Percentiles rank a stretch among this genome's conserved stretches.
These are phyloP conservation scores for Sisor rabdophorus DNA, from an alignment of 2,113 vertebrate species.

Conservation along the genomic window DNA sequence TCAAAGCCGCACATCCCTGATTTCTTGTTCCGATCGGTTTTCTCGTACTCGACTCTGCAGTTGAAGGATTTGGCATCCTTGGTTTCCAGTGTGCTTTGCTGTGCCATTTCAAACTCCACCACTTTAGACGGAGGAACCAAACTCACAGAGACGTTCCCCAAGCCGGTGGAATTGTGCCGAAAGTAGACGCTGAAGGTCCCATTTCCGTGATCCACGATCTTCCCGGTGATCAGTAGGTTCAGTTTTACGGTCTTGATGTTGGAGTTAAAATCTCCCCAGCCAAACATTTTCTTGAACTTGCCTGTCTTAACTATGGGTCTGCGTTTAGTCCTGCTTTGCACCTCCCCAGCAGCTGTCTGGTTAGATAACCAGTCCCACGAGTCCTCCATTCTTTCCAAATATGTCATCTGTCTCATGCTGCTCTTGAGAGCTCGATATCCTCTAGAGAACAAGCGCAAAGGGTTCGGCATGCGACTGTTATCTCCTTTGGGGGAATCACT, in stretches of 20 bases:
- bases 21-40: constrained; percentile 98
- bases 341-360: constrained; percentile 86
- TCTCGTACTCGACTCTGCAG: constrained; percentile 97
- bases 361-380: constrained; percentile 99
- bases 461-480: constrained; percentile 82
- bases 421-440: constrained; percentile 80
- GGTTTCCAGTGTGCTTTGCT: constrained; percentile 89
- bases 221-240: constrained; percentile 97
- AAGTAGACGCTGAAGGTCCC: constrained; percentile 99
- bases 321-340: constrained; percentile 91
- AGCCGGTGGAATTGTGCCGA: constrained; percentile 94
- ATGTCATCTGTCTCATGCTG: constrained; percentile 76
- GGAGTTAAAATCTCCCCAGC: constrained; percentile 98
- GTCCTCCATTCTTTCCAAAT: constrained; percentile 84
- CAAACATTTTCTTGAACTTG: constrained; percentile 99
- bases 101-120: constrained; percentile 90
- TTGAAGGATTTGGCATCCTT: constrained; percentile 99
- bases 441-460: constrained; percentile 87
- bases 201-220: constrained; percentile 98
- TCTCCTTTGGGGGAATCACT: constrained; percentile 76
- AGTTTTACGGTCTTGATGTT: constrained; percentile 99
- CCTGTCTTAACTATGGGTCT: constrained; percentile 98
- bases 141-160: constrained; percentile 95
- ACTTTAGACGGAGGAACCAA: constrained; percentile 96
- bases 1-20: constrained; percentile 89